These are phyloP conservation scores for Caradrina clavipalpis DNA, from an alignment of 2,888 invertebrate genomes.

Conservation along the genomic window DNA sequence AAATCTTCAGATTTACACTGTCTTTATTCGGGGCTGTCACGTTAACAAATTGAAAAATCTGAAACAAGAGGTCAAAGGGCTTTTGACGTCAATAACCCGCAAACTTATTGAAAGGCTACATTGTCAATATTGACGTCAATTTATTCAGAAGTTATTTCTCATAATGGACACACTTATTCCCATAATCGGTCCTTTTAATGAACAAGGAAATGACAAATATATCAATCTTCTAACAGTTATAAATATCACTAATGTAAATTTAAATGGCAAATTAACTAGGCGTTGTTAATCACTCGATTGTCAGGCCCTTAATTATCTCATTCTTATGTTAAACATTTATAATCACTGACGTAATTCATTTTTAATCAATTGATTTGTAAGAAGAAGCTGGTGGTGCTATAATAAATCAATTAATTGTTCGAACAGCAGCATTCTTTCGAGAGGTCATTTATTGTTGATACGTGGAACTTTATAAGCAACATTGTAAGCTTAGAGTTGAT, in stretches of 20 bases:
- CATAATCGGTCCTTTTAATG: constrained; percentile 4
- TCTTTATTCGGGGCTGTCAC: constrained; percentile 39
- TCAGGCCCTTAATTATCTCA: constrained; percentile 55
- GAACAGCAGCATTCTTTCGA: constrained; percentile 71
- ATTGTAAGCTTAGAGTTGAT: constrained; percentile 69
- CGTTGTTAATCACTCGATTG: constrained; percentile 49
- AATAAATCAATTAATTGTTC: constrained; percentile 76
- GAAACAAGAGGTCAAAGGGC: constrained; percentile 43
- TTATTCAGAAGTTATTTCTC: constrained; percentile 36
- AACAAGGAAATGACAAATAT: constrained; percentile 52
- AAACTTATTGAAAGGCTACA: constrained; percentile 26
- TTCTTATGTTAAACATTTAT: constrained; percentile 43
- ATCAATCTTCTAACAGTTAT: constrained; percentile 34
- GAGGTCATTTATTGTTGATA: constrained; percentile 81
- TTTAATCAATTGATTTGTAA: constrained; percentile 59
- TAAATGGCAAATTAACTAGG: constrained; percentile 56
- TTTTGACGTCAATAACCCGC: constrained; percentile 49
- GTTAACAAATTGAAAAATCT: constrained; percentile 28
- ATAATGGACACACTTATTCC: constrained; percentile 14
- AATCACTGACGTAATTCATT: constrained; percentile 48
- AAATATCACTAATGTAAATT: constrained; percentile 31
- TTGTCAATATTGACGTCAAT: constrained; percentile 41
- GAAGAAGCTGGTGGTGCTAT: constrained; percentile 61
- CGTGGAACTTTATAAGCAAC: constrained; percentile 71
- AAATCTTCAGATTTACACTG: constrained; percentile 27